Evolutionary conservation across 2,888 invertebrate species (phyloP).

Genomic region (Nomada lathburiana): DNA sequence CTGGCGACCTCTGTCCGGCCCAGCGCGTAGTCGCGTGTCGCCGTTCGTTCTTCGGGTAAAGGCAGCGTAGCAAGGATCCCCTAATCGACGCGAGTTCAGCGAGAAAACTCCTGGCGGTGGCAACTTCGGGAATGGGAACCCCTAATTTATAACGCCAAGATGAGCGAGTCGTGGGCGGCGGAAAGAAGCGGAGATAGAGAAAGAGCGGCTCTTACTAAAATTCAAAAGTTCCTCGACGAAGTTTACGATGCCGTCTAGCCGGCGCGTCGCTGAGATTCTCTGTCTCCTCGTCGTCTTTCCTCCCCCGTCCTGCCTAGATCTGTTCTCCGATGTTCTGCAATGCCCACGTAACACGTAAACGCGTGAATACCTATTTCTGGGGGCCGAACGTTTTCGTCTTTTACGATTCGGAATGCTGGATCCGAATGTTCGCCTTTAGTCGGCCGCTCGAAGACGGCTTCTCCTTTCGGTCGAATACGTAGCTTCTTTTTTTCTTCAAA

Average conservation of each 20-base stretch:
- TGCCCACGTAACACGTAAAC: constrained; percentile 21
- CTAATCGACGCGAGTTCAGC: constrained; percentile 51
- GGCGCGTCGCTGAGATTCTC: constrained; percentile 78
- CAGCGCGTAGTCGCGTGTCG: constrained; percentile 24
- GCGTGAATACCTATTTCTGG: constrained; percentile 34
- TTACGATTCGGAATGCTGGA: not conserved
- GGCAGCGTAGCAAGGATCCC: constrained; percentile 27
- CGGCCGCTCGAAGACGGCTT: not conserved
- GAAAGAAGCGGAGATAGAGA: constrained; percentile 45
- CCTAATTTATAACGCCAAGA: constrained; percentile 78
- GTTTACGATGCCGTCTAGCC: constrained; percentile 83
- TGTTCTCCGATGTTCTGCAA: constrained; percentile 16
- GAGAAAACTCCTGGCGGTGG: constrained; percentile 19
- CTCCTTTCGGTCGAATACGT: not conserved
- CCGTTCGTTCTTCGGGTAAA: constrained; percentile 49
- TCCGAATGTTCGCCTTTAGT: no score
- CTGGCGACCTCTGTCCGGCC: constrained; percentile 68
- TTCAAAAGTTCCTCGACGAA: constrained; percentile 81
- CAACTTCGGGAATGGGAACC: constrained; percentile 62
- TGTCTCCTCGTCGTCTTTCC: constrained; percentile 52
- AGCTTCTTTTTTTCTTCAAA: not conserved
- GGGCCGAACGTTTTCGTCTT: not conserved
- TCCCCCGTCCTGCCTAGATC: constrained; percentile 23
- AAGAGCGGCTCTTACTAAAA: constrained; percentile 75
- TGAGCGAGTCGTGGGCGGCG: constrained; percentile 36